Conservation (phyloP, 2,888 invertebrate genomes). For the Spodoptera littoralis region DNA sequence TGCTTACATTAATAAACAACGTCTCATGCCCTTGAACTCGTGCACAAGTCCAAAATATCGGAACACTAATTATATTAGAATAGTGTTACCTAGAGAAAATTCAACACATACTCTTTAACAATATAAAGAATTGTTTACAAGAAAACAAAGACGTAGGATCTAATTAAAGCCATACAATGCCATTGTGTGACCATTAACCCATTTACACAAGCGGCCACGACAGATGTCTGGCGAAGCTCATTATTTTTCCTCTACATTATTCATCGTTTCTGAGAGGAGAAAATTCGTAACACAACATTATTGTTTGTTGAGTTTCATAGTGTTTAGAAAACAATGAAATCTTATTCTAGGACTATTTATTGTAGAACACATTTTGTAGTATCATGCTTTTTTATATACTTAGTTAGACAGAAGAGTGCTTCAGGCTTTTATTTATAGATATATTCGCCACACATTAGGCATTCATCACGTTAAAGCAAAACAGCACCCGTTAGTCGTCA, state of each 20-base stretch:
- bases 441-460: too few species aligned
- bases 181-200: slow-evolving; percentile 39
- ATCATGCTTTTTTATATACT: too few species aligned
- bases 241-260: slow-evolving; percentile 73
- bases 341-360: background rate
- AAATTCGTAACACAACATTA: slow-evolving; percentile 53
- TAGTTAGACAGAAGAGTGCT: too few species aligned
- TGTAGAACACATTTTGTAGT: too few species aligned
- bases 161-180: slow-evolving; percentile 28
- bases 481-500: too few species aligned
- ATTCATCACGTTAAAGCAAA: too few species aligned
- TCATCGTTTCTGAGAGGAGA: slow-evolving; percentile 63
- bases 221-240: slow-evolving; percentile 65
- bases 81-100: background rate
- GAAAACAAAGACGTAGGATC: background rate
- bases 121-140: background rate
- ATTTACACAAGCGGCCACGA: slow-evolving; percentile 44
- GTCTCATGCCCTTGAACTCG: too few species aligned
- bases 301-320: slow-evolving; percentile 5
- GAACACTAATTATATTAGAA: background rate
- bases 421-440: too few species aligned
- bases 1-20: too few species aligned
- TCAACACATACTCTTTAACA: background rate
- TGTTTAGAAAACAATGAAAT: background rate
- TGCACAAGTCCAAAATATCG: too few species aligned